Evolutionary conservation across 2,113 vertebrate species (phyloP), one percentile per base, ranked within the genome.

Genomic region (Craseonycteris thonglongyai): DNA sequence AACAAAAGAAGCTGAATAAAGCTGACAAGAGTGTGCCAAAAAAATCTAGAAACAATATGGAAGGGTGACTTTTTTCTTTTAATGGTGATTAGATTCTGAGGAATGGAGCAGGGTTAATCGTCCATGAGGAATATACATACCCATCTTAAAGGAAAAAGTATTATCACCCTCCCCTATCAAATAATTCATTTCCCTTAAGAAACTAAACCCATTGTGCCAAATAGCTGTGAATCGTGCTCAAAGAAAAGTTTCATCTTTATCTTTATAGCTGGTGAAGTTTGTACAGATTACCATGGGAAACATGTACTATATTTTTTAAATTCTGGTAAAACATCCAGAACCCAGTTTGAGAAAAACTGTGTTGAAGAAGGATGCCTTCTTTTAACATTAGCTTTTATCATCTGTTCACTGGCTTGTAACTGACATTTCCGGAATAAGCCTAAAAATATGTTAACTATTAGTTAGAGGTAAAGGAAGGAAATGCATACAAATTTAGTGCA

Each of bases 391-490:
- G 68, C n/a, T 92, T 80, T 65, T 54, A 12, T 90, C 79, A 56
- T 66, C 61, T 63, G 75, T 82, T 78, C 45, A 40, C 89, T 66
- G 84, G 86, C 30, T 91, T 93, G 40, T 51, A 76, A 72, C 45
- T 75, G 54, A 68, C 75, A 49, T 85, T 90, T 93, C 59, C 69
- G 51, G 49, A 71, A 86, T 82, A 89, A 86, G 69, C 93, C 65
- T 88, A 11, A 84, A 97, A 94, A 18, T 72, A 81, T 65, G 61
- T 74, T 94, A 94, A 94, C 83, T 80, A 84, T 94, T 71, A 95
- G 59, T 93, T 91, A 95, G 94, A 96, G 80, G 87, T 81, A 90
- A 94, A 74, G 75, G 65, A 94, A 49, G 74, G 91, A 86, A 87
- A 89, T 51, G 33, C 78, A 76, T 35, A 66, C 33, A 74, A 42